Evolutionary conservation across 2,113 vertebrate species (phyloP), one percentile per base, ranked within the genome.

Genomic region (Aldabrachelys gigantea): DNA sequence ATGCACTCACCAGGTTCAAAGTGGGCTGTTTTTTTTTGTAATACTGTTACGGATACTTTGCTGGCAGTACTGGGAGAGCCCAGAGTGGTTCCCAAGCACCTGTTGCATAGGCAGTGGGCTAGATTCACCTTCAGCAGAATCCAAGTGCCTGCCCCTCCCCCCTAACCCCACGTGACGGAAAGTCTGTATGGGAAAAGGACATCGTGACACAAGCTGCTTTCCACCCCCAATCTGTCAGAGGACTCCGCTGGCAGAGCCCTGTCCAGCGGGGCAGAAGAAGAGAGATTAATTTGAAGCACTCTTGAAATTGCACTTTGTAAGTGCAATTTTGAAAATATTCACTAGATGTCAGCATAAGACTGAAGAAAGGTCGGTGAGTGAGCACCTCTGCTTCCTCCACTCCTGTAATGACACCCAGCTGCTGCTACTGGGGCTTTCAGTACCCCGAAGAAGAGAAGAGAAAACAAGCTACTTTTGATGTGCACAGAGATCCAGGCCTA

Each of bases 261-360:
- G 31, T 7, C 50, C 85, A 56, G n/a, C 44, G n/a, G 8, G 24
- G 16, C 41, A 16, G 27, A 53, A 72, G 44, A 49, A 72, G 49
- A 38, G 41, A 47, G 69, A 8, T 65, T 86, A 1, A 22, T 0
- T 0, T 17, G 53, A 25, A 72, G 65, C 27, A 9, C 8, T 81
- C 14, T 52, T n/a, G 65, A 53, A 72, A 9, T 14, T 38, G 31
- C 41, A 12, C 17, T 56, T 65, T 49, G 35, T 56, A 5, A 49
- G 24, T 97, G 97, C 91, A 97, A 88, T 97, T 82, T 83, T 50
- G 90, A 53, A 93, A 85, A 22, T 35, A 62, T 82, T 96, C 97
- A 7, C 96, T 97, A 95, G 97, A 80, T 97, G 97, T 97, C 97
- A 97, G 90, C 25, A 57, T 16, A 49, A 76, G 93, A 79, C 95